Conservation (phyloP, 37 sponge, comb jelly and placozoan genomes). For the Ephydatia muelleri region DNA sequence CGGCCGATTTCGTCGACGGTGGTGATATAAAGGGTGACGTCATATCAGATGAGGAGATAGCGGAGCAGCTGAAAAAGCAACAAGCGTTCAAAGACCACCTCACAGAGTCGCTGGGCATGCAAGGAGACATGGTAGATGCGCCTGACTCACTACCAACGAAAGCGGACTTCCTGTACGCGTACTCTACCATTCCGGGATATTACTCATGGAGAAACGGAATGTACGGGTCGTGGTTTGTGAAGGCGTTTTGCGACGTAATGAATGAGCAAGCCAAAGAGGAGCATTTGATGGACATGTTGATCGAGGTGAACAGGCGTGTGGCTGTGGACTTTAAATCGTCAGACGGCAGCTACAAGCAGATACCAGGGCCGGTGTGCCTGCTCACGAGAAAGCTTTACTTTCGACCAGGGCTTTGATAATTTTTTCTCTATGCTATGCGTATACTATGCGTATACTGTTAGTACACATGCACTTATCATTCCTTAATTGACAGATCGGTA, state of each 20-base stretch:
- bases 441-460: too few relatives aligned
- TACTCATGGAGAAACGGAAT: constrained; percentile 91
- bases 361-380: constrained; percentile 72
- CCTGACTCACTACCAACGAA: constrained; percentile 65
- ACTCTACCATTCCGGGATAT: constrained; percentile 88
- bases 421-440: too few relatives aligned
- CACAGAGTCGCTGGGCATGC: not conserved
- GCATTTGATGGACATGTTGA: constrained; percentile 70
- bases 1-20: constrained; percentile 8
- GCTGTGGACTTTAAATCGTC: constrained; percentile 71
- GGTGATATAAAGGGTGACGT: constrained; percentile 41
- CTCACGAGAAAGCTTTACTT: constrained; percentile 75
- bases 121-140: not conserved
- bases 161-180: constrained; percentile 81
- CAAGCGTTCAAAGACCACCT: constrained; percentile 9
- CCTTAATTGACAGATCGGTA: too few relatives aligned
- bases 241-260: constrained; percentile 74
- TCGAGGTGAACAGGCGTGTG: constrained; percentile 73
- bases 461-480: too few relatives aligned
- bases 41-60: not conserved
- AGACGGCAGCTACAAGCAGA: constrained; percentile 74
- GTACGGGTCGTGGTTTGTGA: constrained; percentile 88
- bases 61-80: constrained; percentile 28
- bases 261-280: constrained; percentile 36
- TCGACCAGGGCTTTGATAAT: constrained; percentile 25